These are phyloP conservation scores for Tolmerus cingulatus DNA, from an alignment of 2,888 invertebrate genomes.

Conservation along the genomic window DNA sequence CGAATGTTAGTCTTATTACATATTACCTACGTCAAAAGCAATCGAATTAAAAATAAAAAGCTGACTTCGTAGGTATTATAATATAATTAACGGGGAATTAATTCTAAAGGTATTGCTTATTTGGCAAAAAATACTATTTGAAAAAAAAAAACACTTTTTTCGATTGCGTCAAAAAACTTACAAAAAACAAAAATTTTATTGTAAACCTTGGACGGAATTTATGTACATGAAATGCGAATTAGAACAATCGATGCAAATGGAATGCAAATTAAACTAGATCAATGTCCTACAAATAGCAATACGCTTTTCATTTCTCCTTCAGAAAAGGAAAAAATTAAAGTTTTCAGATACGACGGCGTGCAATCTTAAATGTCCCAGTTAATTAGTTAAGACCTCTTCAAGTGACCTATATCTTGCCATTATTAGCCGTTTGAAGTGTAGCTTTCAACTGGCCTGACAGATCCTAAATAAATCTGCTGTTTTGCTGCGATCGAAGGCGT, in stretches of 20 bases:
- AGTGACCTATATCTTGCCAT: slow-evolving; percentile 18
- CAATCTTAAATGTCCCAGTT: slow-evolving; percentile 13
- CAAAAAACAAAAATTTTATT: not conserved
- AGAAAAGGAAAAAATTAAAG: not conserved
- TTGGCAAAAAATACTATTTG: too few relatives aligned
- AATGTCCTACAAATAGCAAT: not conserved
- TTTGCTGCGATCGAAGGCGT: not conserved
- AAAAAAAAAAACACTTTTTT: too few relatives aligned
- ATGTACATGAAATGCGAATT: not conserved
- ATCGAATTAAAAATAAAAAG: too few relatives aligned
- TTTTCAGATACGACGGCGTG: not conserved
- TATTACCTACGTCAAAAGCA: too few relatives aligned
- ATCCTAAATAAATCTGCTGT: not conserved
- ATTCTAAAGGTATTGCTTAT: too few relatives aligned
- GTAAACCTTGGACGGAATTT: not conserved
- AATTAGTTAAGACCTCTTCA: slow-evolving; percentile 2
- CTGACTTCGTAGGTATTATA: too few relatives aligned
- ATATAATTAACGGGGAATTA: too few relatives aligned
- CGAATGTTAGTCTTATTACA: too few relatives aligned
- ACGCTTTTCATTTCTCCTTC: not conserved
- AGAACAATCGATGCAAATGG: not conserved
- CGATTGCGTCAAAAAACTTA: too few relatives aligned
- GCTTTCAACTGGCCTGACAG: not conserved
- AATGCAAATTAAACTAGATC: not conserved
- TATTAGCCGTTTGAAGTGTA: not conserved